Evolutionary conservation across 2,113 vertebrate genomes (phyloP).

Genomic region (Lipotes vexillifer): DNA sequence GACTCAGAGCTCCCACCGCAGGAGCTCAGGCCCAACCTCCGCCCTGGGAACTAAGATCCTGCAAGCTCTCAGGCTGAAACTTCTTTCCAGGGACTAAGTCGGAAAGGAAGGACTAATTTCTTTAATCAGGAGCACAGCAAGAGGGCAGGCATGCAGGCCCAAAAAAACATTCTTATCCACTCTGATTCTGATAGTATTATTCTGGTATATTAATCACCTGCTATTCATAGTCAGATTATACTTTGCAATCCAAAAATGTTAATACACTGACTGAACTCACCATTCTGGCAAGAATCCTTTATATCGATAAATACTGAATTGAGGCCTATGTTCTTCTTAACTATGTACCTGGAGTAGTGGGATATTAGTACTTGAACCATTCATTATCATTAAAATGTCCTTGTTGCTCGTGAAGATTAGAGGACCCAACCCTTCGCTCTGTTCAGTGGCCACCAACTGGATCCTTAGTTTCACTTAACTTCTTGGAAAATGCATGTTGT

Average conservation of each 20-base stretch:
- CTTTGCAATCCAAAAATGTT: neutral
- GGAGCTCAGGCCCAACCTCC: no score
- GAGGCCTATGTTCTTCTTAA: neutral
- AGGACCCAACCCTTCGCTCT: no score
- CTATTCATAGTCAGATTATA: neutral
- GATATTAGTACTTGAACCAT: neutral
- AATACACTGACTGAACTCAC: neutral
- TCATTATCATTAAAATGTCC: neutral
- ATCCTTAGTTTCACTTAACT: no score
- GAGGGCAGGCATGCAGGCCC: constrained; percentile 61
- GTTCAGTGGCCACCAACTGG: no score
- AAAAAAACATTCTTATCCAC: neutral
- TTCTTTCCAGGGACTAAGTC: constrained; percentile 49
- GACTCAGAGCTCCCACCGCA: no score
- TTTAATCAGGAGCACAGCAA: constrained; percentile 70
- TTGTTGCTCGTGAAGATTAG: neutral
- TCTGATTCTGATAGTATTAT: neutral
- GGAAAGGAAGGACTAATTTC: constrained; percentile 70
- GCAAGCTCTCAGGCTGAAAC: constrained; percentile 54
- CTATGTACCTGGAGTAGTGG: neutral
- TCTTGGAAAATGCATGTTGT: no score
- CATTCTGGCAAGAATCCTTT: neutral
- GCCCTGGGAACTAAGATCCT: no score
- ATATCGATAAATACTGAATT: neutral
- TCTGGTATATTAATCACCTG: neutral